phyloP scores from a whole-genome alignment of 2,113 vertebrate genomes.

The Arizona elegans region DNA sequence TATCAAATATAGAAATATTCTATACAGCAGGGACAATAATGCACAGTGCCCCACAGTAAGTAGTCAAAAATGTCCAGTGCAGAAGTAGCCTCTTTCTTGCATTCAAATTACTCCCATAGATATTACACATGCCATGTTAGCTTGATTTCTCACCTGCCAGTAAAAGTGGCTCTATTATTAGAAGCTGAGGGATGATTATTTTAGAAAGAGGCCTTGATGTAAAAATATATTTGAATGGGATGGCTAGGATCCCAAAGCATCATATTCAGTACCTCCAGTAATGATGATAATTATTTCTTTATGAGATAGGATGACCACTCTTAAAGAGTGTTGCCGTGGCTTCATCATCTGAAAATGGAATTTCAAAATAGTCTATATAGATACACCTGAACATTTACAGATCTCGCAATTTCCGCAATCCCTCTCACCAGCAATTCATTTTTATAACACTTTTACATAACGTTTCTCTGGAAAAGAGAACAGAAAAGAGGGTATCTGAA shows the following conservation, averaged over 20 bases:
- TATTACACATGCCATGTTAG: neutral
- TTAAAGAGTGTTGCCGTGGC: conserved; percentile 26
- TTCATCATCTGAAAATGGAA: neutral
- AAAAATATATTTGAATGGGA: neutral
- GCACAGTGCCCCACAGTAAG: neutral
- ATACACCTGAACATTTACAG: neutral
- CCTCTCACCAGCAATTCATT: neutral
- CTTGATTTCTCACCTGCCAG: neutral
- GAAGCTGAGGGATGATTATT: neutral
- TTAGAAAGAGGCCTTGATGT: neutral
- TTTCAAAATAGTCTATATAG: conserved; percentile 32
- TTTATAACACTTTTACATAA: neutral
- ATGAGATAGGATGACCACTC: conserved; percentile 26
- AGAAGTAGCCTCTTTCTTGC: neutral
- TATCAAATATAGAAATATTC: rapidly evolving
- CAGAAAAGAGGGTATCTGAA: neutral
- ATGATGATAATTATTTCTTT: conserved; percentile 2
- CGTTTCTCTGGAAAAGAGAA: neutral
- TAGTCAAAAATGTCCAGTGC: neutral
- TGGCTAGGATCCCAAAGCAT: neutral
- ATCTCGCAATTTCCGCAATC: neutral
- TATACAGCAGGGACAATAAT: neutral
- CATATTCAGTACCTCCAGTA: conserved; percentile 8
- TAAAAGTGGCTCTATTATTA: neutral
- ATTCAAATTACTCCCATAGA: neutral